Percentiles rank a stretch among this genome's conserved stretches.
These are phyloP conservation scores for Phainopepla nitens DNA, from an alignment of 2,113 vertebrate species.

Conservation along the genomic window DNA sequence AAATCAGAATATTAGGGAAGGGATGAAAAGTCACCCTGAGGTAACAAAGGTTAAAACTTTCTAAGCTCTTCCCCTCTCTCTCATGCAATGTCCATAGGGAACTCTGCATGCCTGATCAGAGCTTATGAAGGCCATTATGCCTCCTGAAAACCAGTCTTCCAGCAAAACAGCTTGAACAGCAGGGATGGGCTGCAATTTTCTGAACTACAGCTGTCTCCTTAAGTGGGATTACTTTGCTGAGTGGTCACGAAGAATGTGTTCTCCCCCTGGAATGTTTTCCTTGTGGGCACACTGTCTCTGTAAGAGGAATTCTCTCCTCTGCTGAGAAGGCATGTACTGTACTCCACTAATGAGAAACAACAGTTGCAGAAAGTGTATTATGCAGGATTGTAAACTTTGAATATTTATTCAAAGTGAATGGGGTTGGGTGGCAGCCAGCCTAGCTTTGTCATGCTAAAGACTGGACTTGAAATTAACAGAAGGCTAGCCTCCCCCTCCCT, in stretches of 20 bases:
- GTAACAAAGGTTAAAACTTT: slow-evolving; percentile 16
- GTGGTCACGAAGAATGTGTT: slow-evolving; percentile 67
- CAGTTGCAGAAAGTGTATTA: slow-evolving; percentile 33
- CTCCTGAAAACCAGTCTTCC: slow-evolving; percentile 40
- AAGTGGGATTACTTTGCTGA: slow-evolving; percentile 50
- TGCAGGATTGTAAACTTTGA: slow-evolving; percentile 37
- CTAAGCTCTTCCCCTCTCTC: background rate
- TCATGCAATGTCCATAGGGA: background rate
- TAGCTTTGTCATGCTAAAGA: slow-evolving; percentile 38
- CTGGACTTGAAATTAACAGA: slow-evolving; percentile 25
- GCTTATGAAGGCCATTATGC: background rate
- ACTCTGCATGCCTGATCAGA: slow-evolving; percentile 26
- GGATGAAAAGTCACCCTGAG: background rate
- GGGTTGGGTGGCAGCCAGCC: slow-evolving; percentile 1
- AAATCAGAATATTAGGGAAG: background rate
- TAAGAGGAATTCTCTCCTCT: slow-evolving; percentile 45
- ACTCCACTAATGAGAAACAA: slow-evolving; percentile 36
- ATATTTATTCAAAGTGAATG: slow-evolving; percentile 27
- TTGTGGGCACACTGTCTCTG: slow-evolving; percentile 41
- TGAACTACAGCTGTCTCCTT: slow-evolving; percentile 48
- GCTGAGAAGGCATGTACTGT: slow-evolving; percentile 38
- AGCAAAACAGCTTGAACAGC: slow-evolving; percentile 50
- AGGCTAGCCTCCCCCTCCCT: slow-evolving; percentile 14
- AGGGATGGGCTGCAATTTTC: slow-evolving; percentile 44
- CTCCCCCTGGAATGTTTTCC: slow-evolving; percentile 62